A percentile compares a stretch with the other conserved stretches of the same genome.
phyloP scores from a whole-genome alignment of 2,113 vertebrate genomes.

The Mastomys natalensis region DNA sequence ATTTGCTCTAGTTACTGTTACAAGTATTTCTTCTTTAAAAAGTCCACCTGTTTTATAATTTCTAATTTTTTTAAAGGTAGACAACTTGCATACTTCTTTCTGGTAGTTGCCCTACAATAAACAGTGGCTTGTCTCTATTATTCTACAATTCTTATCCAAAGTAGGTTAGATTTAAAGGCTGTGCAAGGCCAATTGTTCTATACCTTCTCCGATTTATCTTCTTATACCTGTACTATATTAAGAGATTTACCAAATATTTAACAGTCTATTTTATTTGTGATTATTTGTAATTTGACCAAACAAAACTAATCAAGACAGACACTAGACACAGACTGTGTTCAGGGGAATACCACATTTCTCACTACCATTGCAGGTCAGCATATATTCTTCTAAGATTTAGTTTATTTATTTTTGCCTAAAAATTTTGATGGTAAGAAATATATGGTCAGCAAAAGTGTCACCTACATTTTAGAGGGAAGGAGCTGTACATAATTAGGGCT shows the following conservation, averaged over 20 bases:
- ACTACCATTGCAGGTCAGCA: background rate
- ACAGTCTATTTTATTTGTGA: background rate
- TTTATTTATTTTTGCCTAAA: constrained; percentile 2
- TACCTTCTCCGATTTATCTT: background rate
- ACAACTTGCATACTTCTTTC: background rate
- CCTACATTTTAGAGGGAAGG: constrained; percentile 4
- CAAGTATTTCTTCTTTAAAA: background rate
- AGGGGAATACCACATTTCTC: background rate
- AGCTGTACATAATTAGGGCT: background rate
- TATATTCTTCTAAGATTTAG: background rate
- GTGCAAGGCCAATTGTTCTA: background rate
- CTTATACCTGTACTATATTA: background rate
- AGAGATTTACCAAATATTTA: background rate
- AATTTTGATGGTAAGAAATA: background rate
- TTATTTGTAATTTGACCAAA: background rate
- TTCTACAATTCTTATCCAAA: constrained; percentile 4
- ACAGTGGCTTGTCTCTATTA: background rate
- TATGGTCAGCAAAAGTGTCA: background rate
- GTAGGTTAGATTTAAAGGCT: background rate
- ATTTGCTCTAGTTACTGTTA: background rate
- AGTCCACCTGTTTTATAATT: background rate
- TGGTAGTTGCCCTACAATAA: background rate
- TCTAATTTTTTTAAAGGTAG: background rate
- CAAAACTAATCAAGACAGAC: background rate
- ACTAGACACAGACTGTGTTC: background rate